phyloP scores from a whole-genome alignment of 1,140 invertebrate genomes.

The Bombus soroeensis region DNA sequence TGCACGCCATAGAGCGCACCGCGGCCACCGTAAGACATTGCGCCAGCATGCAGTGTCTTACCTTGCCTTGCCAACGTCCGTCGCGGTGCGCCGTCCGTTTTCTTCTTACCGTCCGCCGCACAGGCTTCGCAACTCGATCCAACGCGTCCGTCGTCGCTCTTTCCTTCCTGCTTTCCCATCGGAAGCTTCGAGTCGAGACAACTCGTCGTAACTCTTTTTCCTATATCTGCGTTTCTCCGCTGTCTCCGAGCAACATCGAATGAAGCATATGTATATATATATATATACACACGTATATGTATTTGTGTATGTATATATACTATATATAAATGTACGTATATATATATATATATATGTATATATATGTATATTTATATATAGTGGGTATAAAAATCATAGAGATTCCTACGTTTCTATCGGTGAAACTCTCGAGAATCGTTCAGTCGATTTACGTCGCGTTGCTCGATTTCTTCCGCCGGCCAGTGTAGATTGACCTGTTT shows the following conservation, averaged over 20 bases:
- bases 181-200: not conserved
- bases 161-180: not conserved
- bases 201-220: not conserved
- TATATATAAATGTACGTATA: too few species aligned
- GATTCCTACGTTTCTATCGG: too few species aligned
- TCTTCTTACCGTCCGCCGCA: not conserved
- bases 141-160: not conserved
- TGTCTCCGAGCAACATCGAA: too few species aligned
- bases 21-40: slow-evolving; percentile 56
- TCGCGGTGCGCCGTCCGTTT: slow-evolving; percentile 25
- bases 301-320: too few species aligned
- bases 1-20: slow-evolving; percentile 66
- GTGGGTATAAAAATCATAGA: too few species aligned
- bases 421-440: too few species aligned
- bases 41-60: slow-evolving; percentile 57
- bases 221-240: too few species aligned
- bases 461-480: too few species aligned
- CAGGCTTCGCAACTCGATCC: too few species aligned
- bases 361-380: too few species aligned
- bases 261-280: not conserved
- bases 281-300: accelerated
- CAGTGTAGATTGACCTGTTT: not conserved
- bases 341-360: too few species aligned
- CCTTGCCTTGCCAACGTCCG: slow-evolving; percentile 61
- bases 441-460: not conserved